Evolutionary conservation across 2,113 vertebrate genomes (phyloP), one percentile per base, ranked within the genome.

Genomic region (Agapornis roseicollis): DNA sequence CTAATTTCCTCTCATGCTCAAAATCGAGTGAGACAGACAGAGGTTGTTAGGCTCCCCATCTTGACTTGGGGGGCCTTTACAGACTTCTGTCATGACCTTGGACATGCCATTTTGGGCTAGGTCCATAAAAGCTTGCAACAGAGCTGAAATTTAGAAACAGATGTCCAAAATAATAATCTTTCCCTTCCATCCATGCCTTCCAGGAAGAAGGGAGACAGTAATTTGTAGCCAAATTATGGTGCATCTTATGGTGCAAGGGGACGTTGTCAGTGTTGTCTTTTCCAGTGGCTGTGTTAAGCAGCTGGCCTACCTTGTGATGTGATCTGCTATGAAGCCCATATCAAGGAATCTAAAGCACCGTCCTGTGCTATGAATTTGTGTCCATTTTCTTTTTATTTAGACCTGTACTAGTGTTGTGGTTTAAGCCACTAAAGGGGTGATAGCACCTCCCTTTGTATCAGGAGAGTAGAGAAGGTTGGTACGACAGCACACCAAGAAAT

Each of bases 401-500:
- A 47, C 10, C 6, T 55, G 13, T 60, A 60, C 28, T 58, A 58
- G 55, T n/a, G 33, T n/a, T 9, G 2, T 58, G 55, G 55, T 22
- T n/a, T n/a, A 22, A 58, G 33, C 33, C 55, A 58, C 20, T 69
- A 52, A 6, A 55, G 10, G 7, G 3, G 3, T 35, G 46, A 44
- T 47, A 71, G 29, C 31, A 20, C 31, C 89, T 78, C 10, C 20
- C 16, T 68, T 29, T 69, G 3, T 2, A n/a, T 92, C 27, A 16
- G 55, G 69, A 71, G 70, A 70, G 41, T 8, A 42, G 47, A 79
- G 63, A 50, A 85, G 5, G 13, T 71, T 82, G 39, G 16, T 52
- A 15, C 0, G 4, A 69, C 19, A 64, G 7, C 39, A 27, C 50
- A 27, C 9, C 0, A 2, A 72, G 79, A 56, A 69, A 27, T 41